Evolutionary conservation across 2,888 invertebrate genomes (phyloP), one percentile per base, ranked within the genome.

Genomic region (Glaucopsyche alexis): DNA sequence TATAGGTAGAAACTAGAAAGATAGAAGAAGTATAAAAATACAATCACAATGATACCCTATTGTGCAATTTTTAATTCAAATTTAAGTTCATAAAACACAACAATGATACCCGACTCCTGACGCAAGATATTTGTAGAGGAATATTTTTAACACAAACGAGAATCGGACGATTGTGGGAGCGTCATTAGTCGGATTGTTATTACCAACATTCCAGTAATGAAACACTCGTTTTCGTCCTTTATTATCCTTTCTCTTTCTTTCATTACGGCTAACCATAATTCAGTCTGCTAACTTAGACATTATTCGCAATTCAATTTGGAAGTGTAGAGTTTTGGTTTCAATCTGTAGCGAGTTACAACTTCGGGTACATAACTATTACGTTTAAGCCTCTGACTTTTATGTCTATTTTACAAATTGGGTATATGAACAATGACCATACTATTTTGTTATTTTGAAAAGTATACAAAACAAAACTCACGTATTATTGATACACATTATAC

Each of bases 151-250:
- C 85, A 79, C 84, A 84, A 84, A 82, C 83, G 85, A 85, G 87
- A 87, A 85, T 86, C 82, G 86, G 87, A 86, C 82, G 86, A 88
- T 90, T 85, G 87, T 87, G 79, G 82, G 82, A 84, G 85, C 81
- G 81, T 90, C 88, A 90, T 93, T 93, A 91, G 86, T 85, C 83
- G 88, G 90, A 92, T 92, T 93, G 92, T 92, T 93, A 93, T 92
- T 89, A 85, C 89, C 87, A 82, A 85, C 87, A 88, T 90, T 90
- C 82, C 84, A 83, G 91, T 91, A 91, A 93, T 92, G 90, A 91
- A 90, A 83, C 86, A 89, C 87, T 89, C 91, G 89, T 91, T 91
- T 88, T 88, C 90, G 87, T 88, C 85, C 87, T 87, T 86, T 88
- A 89, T 89, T 90, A 90, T 88, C 82, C 82, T 88, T 86, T 87